These are phyloP conservation scores for Macrosiphum euphorbiae DNA, from an alignment of 2,888 invertebrate genomes.

Conservation along the genomic window DNA sequence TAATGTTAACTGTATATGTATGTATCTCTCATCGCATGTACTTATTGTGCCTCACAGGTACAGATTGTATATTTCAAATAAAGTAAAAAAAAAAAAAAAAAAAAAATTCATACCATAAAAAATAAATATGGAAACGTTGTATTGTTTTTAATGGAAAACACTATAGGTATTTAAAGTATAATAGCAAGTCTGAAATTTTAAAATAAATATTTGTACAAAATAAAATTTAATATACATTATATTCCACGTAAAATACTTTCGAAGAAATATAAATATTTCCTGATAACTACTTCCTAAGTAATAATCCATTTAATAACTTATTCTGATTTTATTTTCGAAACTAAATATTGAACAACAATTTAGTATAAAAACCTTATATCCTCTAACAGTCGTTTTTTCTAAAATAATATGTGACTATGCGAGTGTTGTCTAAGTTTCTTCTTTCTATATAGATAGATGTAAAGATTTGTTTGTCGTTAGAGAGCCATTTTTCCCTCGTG, in stretches of 20 bases:
- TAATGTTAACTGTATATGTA: no score
- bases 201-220: not conserved
- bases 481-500: not conserved
- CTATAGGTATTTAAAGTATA: not conserved
- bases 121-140: not conserved
- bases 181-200: not conserved
- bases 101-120: not conserved
- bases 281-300: not conserved
- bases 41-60: no score
- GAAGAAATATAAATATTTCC: constrained; percentile 1
- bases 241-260: not conserved
- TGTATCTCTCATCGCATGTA: no score
- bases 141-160: not conserved
- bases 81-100: no score
- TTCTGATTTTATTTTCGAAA: not conserved
- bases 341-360: not conserved
- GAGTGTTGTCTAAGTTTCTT: not conserved
- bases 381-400: rapidly evolving
- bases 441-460: no score
- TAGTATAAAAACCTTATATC: not conserved
- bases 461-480: not conserved
- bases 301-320: not conserved
- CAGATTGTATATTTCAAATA: no score
- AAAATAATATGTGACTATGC: not conserved
- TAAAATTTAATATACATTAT: not conserved